Evolutionary conservation across 2,888 invertebrate species (phyloP).

Genomic region (Eilema griseolum): DNA sequence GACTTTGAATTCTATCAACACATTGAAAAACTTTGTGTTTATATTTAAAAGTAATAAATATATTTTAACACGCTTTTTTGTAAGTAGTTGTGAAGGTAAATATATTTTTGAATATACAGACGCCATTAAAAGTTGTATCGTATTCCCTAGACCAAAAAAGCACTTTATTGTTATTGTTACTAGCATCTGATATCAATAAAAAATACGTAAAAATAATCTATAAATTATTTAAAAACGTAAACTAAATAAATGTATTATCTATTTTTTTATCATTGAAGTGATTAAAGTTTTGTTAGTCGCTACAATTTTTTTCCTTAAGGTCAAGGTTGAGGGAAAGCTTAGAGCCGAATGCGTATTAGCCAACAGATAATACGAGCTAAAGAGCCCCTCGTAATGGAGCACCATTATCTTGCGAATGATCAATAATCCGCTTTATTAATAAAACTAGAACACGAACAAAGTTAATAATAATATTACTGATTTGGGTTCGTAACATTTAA

Average conservation of each 20-base stretch:
- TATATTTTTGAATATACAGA: too few relatives aligned
- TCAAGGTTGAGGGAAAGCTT: conserved; percentile 10
- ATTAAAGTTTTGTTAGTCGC: background rate
- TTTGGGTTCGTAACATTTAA: background rate
- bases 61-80: background rate
- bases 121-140: too few relatives aligned
- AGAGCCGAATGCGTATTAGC: conserved; percentile 19
- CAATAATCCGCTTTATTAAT: conserved; percentile 20
- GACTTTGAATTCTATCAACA: background rate
- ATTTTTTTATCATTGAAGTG: too few relatives aligned
- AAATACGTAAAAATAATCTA: too few relatives aligned
- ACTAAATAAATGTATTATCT: too few relatives aligned
- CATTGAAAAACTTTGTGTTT: background rate
- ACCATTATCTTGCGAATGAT: conserved; percentile 22
- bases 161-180: too few relatives aligned
- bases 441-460: conserved; percentile 1
- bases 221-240: too few relatives aligned
- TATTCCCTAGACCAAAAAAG: too few relatives aligned
- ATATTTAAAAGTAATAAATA: background rate
- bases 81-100: background rate
- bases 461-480: background rate
- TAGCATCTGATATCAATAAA: too few relatives aligned
- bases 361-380: conserved; percentile 21
- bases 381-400: conserved; percentile 13
- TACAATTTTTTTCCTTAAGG: conserved; percentile 11